A percentile compares a stretch with the other conserved stretches of the same genome.
Evolutionary conservation across 2,888 invertebrate species (phyloP).

Genomic region (Cataglyphis altisquamis): DNA sequence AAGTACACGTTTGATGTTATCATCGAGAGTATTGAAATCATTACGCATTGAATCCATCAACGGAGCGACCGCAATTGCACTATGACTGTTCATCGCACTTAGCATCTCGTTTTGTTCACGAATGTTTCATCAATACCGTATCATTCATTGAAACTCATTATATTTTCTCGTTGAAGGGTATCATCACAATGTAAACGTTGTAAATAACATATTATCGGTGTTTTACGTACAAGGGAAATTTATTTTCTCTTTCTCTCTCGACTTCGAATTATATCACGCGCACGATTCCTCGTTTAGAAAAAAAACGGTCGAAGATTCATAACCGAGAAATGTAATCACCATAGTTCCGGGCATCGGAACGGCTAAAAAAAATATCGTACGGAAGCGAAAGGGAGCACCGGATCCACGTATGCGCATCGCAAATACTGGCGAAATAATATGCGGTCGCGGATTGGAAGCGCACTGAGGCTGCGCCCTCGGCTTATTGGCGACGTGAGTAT

Average conservation of each 20-base stretch:
- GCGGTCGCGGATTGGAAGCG: conserved; percentile 27
- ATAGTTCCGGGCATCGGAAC: not conserved
- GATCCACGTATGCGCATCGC: not conserved
- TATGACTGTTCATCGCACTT: conserved; percentile 34
- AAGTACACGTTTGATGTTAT: conserved; percentile 5
- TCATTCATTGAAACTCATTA: not conserved
- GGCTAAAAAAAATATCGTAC: conserved; percentile 14
- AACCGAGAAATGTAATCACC: conserved; percentile 18
- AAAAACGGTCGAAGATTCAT: not conserved
- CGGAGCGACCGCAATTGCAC: conserved; percentile 14
- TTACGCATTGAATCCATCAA: conserved; percentile 37
- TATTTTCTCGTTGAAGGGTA: not conserved
- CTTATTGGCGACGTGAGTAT: conserved; percentile 33
- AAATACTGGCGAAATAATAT: conserved; percentile 42
- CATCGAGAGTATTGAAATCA: conserved; percentile 34
- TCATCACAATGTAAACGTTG: conserved; percentile 1
- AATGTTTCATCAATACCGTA: conserved; percentile 36
- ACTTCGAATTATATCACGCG: not conserved
- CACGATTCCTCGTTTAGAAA: not conserved
- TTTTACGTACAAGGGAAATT: not conserved
- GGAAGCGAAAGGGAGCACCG: not conserved
- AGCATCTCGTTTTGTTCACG: conserved; percentile 35
- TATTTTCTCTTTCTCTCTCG: not conserved
- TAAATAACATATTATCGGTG: not conserved
- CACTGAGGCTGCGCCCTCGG: conserved; percentile 2